These are phyloP conservation scores for Pocota personata DNA, from an alignment of 2,888 invertebrate species.

Conservation along the genomic window DNA sequence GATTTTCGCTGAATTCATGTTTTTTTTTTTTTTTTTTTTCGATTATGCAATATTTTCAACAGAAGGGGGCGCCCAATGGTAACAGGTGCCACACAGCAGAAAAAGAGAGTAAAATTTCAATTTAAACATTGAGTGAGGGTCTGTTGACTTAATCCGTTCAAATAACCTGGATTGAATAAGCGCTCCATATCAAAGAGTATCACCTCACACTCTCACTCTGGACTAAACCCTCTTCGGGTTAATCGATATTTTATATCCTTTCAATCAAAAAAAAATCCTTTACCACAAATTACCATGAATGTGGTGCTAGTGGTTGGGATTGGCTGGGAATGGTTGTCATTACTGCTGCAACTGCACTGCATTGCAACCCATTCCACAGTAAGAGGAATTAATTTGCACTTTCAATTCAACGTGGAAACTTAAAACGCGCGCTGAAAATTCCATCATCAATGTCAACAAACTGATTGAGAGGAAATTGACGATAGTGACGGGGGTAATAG, in stretches of 20 bases:
- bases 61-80: neutral
- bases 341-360: neutral
- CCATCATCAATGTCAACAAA: constrained; percentile 60
- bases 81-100: constrained; percentile 36
- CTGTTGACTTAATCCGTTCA: constrained; percentile 49
- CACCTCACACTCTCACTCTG: neutral
- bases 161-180: constrained; percentile 34
- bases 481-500: neutral
- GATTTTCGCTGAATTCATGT: constrained; percentile 46
- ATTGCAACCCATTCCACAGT: neutral
- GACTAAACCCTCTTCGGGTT: constrained; percentile 14
- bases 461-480: constrained; percentile 33
- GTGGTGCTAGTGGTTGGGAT: neutral
- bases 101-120: constrained; percentile 11
- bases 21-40: constrained; percentile 5
- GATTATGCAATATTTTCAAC: constrained; percentile 58
- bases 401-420: neutral
- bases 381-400: constrained; percentile 44
- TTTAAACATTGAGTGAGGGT: constrained; percentile 33
- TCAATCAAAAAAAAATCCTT: constrained; percentile 1
- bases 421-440: constrained; percentile 18
- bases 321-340: constrained; percentile 2
- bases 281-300: constrained; percentile 3
- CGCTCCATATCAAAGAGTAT: constrained; percentile 14
- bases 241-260: constrained; percentile 46